These are phyloP conservation scores for Eupithecia pulchellata DNA, from an alignment of 2,888 invertebrate species.

Conservation along the genomic window DNA sequence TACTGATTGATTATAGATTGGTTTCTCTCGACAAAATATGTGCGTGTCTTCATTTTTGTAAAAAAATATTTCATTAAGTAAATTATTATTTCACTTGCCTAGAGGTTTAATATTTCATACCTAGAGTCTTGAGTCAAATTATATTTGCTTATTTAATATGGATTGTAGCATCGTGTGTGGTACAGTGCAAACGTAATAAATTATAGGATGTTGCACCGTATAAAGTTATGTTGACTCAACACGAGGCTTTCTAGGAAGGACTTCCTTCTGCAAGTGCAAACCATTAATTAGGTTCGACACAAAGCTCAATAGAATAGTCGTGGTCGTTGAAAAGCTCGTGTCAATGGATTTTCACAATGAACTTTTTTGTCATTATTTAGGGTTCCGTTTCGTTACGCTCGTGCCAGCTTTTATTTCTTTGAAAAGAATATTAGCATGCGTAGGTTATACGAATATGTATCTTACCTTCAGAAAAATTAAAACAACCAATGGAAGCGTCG, in stretches of 20 bases:
- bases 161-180: slow-evolving; percentile 59
- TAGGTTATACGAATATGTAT: background rate
- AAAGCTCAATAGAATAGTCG: slow-evolving; percentile 52
- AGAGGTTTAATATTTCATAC: background rate
- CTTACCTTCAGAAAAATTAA: background rate
- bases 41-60: too few relatives aligned
- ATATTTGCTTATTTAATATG: background rate
- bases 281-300: slow-evolving; percentile 72
- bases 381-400: slow-evolving; percentile 41
- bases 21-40: background rate
- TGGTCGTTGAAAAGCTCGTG: slow-evolving; percentile 65
- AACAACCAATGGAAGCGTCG: background rate
- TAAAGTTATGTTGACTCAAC: slow-evolving; percentile 61
- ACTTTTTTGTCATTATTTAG: slow-evolving; percentile 43
- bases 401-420: slow-evolving; percentile 28
- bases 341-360: slow-evolving; percentile 58
- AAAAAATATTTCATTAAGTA: too few relatives aligned
- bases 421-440: background rate
- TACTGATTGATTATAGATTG: background rate
- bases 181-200: slow-evolving; percentile 51
- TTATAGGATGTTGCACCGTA: slow-evolving; percentile 46
- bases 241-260: slow-evolving; percentile 71
- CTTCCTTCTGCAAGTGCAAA: slow-evolving; percentile 54
- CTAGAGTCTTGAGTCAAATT: background rate
- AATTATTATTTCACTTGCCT: background rate